A percentile compares a stretch with the other conserved stretches of the same genome.
phyloP scores from a whole-genome alignment of 1,140 invertebrate genomes.

The Aporrectodea caliginosa region DNA sequence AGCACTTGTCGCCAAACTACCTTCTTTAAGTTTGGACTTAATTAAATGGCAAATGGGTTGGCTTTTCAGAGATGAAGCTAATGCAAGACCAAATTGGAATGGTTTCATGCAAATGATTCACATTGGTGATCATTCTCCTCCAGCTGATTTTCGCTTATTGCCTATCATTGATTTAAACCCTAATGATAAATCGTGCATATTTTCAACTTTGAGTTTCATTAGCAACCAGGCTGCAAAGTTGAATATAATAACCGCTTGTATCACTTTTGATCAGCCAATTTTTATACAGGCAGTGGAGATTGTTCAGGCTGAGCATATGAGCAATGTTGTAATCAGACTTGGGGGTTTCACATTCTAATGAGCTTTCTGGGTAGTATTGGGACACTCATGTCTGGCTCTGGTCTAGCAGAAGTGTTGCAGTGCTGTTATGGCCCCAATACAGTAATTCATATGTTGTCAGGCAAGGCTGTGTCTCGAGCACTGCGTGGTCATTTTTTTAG shows the following conservation, averaged over 20 bases:
- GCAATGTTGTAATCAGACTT: conserved; percentile 25
- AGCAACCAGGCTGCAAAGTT: too few relatives aligned
- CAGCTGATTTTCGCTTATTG: too few relatives aligned
- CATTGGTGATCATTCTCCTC: conserved; percentile 1
- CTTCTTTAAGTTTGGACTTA: neutral
- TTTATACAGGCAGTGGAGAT: too few relatives aligned
- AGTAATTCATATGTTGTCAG: too few relatives aligned
- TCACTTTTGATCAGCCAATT: conserved; percentile 36
- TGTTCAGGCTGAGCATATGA: too few relatives aligned
- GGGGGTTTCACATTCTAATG: conserved; percentile 37
- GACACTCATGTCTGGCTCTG: conserved; percentile 49
- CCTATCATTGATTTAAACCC: conserved; percentile 44
- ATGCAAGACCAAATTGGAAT: neutral
- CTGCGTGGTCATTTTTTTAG: conserved; percentile 39
- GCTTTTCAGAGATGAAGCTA: neutral
- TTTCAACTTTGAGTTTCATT: conserved; percentile 40
- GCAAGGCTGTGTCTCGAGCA: conserved; percentile 17
- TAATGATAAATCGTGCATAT: conserved; percentile 40
- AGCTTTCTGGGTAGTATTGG: conserved; percentile 45
- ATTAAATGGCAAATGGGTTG: neutral
- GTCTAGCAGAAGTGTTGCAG: conserved; percentile 43
- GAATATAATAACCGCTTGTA: neutral
- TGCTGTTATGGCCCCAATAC: conserved; percentile 11
- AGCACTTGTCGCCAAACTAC: neutral
- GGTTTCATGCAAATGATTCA: neutral